Evolutionary conservation across 92 coral and sea anemone genomes (phyloP).

Genomic region (Hydrozoanthus gracilis): DNA sequence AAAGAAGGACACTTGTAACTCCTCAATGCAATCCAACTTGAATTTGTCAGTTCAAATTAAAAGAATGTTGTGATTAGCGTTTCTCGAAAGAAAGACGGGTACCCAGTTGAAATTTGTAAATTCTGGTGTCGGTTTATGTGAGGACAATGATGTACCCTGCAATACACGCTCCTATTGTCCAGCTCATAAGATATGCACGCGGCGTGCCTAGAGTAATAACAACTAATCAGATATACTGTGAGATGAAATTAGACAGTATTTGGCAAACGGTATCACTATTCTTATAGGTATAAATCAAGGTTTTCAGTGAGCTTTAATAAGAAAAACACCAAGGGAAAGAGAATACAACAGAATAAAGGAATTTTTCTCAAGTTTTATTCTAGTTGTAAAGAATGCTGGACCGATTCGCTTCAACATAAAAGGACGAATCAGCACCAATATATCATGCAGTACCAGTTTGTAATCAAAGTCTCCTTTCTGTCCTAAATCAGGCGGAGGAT

Average conservation of each 20-base stretch:
- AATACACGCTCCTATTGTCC: neutral
- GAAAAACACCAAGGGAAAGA: neutral
- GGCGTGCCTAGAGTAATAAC: slow-evolving; percentile 1
- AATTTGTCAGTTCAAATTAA: too few species aligned
- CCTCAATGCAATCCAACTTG: too few species aligned
- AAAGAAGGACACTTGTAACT: neutral
- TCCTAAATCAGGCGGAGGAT: neutral
- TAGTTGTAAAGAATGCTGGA: too few species aligned
- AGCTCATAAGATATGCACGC: slow-evolving; percentile 17
- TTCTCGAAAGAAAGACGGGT: neutral
- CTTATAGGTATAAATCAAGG: too few species aligned
- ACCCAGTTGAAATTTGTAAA: neutral
- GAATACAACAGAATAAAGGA: neutral
- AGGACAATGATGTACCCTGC: slow-evolving; percentile 10
- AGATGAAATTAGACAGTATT: neutral
- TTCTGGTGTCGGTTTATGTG: neutral
- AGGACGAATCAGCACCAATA: neutral
- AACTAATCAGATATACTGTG: neutral
- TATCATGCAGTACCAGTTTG: neutral
- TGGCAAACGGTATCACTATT: neutral
- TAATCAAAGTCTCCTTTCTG: neutral
- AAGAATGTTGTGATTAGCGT: neutral
- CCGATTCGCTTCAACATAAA: too few species aligned
- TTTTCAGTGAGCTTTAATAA: neutral
- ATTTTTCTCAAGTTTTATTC: neutral